These are phyloP conservation scores for Aphrophora alni DNA, from an alignment of 2,888 invertebrate genomes.

Conservation along the genomic window DNA sequence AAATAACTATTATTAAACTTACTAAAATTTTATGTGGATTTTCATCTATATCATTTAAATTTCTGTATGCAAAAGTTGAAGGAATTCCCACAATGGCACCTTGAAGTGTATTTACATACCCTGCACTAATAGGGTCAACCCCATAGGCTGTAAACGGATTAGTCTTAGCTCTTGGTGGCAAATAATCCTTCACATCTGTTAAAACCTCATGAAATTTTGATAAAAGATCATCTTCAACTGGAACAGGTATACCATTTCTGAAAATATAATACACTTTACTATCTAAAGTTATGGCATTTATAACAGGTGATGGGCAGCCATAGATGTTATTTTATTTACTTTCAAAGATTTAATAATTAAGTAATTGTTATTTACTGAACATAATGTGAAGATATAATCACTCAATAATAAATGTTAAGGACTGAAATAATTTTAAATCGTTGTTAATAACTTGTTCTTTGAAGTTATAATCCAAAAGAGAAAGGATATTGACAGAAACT, in stretches of 20 bases:
- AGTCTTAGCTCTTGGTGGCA: slow-evolving; percentile 32
- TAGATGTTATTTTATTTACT: too few species aligned
- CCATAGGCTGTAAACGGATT: slow-evolving; percentile 70
- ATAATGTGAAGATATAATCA: too few species aligned
- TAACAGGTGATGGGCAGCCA: too few species aligned
- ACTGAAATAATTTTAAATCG: too few species aligned
- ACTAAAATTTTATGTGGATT: slow-evolving; percentile 17
- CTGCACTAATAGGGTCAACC: slow-evolving; percentile 75
- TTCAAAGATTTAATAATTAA: too few species aligned
- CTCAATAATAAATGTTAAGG: too few species aligned
- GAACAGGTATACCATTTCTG: slow-evolving; percentile 29
- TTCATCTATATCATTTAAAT: slow-evolving; percentile 62
- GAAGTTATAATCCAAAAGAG: too few species aligned
- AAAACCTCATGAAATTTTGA: slow-evolving; percentile 29
- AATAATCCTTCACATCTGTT: slow-evolving; percentile 32
- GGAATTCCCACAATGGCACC: slow-evolving; percentile 79
- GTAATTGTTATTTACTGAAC: too few species aligned
- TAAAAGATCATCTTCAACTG: slow-evolving; percentile 25
- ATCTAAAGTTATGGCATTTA: too few species aligned
- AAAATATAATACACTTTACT: too few species aligned
- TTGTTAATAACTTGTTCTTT: too few species aligned
- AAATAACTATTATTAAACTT: slow-evolving; percentile 11
- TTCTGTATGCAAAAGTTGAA: slow-evolving; percentile 68
- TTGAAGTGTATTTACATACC: slow-evolving; percentile 60
- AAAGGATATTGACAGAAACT: too few species aligned